Conservation (phyloP, 2,797 vertebrate species). For the Synanceia verrucosa region DNA sequence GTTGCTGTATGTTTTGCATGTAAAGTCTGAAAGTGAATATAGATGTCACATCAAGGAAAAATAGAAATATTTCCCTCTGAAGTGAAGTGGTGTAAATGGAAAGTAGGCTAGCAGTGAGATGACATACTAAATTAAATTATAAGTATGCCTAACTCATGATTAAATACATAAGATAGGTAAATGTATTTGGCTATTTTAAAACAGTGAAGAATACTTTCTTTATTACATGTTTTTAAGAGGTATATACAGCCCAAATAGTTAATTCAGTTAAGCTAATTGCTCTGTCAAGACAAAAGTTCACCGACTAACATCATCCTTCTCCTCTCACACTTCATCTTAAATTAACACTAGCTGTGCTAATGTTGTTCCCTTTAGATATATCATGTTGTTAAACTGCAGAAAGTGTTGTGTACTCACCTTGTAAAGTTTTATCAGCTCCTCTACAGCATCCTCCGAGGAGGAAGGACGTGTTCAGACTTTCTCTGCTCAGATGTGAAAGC, state of each 20-base stretch:
- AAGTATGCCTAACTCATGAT: background rate
- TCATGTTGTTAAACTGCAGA: background rate
- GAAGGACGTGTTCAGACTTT: constrained; percentile 44
- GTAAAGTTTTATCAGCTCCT: constrained; percentile 9
- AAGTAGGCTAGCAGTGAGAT: background rate
- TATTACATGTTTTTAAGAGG: background rate
- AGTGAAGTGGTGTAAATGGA: background rate
- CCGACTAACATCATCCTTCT: background rate
- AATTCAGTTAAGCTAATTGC: background rate
- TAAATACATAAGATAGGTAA: background rate
- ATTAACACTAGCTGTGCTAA: too few species aligned
- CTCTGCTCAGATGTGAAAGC: constrained; percentile 48
- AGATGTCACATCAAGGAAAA: background rate
- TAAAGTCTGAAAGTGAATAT: background rate
- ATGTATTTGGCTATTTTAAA: background rate
- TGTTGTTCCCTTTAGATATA: rapidly evolving
- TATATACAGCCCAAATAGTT: background rate
- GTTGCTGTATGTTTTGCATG: background rate
- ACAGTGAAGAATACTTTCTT: background rate
- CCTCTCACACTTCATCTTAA: background rate
- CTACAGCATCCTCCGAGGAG: constrained; percentile 46
- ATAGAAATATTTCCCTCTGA: background rate
- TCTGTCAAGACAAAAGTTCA: background rate
- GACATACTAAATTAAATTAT: background rate
- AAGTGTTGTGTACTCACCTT: constrained; percentile 37